Conservation (phyloP, 2,113 vertebrate species). For the Sturnira hondurensis region DNA sequence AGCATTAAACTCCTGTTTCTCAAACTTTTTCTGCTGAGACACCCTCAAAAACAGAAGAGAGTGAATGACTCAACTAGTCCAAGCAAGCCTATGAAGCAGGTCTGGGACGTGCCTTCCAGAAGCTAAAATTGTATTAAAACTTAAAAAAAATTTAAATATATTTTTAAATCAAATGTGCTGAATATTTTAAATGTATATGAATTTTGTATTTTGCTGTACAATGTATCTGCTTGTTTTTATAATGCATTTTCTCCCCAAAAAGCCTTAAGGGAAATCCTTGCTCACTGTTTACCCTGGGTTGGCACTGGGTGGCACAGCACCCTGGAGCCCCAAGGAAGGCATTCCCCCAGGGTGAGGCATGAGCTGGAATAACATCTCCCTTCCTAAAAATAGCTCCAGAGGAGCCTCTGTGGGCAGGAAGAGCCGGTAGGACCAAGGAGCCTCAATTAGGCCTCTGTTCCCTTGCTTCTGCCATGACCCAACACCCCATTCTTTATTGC, state of each 20-base stretch:
- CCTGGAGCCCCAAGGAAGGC: neutral
- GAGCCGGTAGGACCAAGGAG: fast-evolving
- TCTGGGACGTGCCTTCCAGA: neutral
- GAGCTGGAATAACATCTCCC: neutral
- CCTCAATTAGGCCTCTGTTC: neutral
- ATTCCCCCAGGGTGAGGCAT: neutral
- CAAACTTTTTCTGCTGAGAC: neutral
- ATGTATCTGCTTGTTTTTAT: neutral
- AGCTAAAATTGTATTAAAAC: neutral
- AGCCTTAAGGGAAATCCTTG: neutral
- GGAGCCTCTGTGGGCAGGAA: neutral
- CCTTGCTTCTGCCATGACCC: neutral
- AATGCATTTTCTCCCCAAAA: neutral
- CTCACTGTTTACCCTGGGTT: neutral
- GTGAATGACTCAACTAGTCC: neutral
- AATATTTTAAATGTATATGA: neutral
- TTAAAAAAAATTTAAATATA: neutral
- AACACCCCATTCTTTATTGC: neutral
- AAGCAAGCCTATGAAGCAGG: neutral
- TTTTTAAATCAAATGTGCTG: neutral
- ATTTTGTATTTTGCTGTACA: neutral
- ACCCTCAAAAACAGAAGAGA: neutral
- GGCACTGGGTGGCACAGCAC: neutral
- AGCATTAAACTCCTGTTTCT: neutral
- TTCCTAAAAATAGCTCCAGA: neutral